Percentiles rank a stretch among this genome's conserved stretches.
These are phyloP conservation scores for Xyrauchen texanus DNA, from an alignment of 2,113 vertebrate species.

Conservation along the genomic window DNA sequence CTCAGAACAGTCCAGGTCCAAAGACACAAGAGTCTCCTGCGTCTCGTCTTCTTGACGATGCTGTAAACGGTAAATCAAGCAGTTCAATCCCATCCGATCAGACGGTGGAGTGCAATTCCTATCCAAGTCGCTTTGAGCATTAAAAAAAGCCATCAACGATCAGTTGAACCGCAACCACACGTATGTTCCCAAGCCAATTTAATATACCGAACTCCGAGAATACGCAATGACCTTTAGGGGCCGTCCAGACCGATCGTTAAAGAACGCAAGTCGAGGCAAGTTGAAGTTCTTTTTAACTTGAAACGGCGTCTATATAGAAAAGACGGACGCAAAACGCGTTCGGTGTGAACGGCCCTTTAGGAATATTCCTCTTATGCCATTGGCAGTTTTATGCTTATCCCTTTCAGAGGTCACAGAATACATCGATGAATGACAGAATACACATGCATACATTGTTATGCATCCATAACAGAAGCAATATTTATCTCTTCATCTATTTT, in stretches of 20 bases:
- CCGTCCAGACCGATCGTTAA: too few relatives aligned
- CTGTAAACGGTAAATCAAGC: slow-evolving; percentile 42
- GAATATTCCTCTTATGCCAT: too few relatives aligned
- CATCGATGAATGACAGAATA: neutral
- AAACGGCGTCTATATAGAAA: too few relatives aligned
- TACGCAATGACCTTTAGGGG: slow-evolving; percentile 23
- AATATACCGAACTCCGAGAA: neutral
- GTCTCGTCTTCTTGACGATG: slow-evolving; percentile 30
- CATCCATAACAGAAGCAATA: neutral
- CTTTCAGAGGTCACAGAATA: neutral
- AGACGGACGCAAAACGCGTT: too few relatives aligned
- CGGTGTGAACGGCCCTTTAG: too few relatives aligned
- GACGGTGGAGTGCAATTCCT: slow-evolving; percentile 46
- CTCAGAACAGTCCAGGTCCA: slow-evolving; percentile 13
- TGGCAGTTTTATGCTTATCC: neutral
- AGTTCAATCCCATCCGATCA: slow-evolving; percentile 42
- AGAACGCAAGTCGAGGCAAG: too few relatives aligned
- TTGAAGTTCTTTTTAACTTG: too few relatives aligned
- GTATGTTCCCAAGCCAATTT: slow-evolving; percentile 5
- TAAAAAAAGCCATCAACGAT: slow-evolving; percentile 64
- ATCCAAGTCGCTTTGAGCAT: slow-evolving; percentile 40
- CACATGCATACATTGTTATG: neutral
- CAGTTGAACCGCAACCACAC: slow-evolving; percentile 9
- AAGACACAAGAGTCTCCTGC: neutral
- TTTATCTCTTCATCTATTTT: neutral